These are phyloP conservation scores for Cygnus olor DNA, from an alignment of 2,797 vertebrate species.

Conservation along the genomic window DNA sequence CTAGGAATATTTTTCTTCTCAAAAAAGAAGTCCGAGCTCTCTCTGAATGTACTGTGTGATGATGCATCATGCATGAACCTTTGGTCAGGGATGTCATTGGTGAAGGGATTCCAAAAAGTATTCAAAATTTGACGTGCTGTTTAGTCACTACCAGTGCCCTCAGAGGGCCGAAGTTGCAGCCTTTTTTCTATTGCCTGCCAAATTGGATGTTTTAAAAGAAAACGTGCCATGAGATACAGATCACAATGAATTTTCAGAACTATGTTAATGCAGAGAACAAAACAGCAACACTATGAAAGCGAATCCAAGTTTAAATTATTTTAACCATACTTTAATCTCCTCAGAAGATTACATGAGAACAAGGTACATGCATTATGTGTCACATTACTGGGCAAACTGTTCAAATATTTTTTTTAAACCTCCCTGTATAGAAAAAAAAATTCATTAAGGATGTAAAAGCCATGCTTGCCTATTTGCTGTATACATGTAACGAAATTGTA, in stretches of 20 bases:
- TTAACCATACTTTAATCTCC: constrained; percentile 79
- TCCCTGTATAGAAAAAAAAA: constrained; percentile 92
- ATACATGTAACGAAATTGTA: constrained; percentile 98
- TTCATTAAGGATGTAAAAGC: constrained; percentile 99
- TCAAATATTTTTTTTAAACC: constrained; percentile 89
- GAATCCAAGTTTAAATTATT: constrained; percentile 73
- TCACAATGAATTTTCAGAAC: constrained; percentile 73
- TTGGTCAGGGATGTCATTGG: constrained; percentile 84
- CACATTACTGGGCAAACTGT: constrained; percentile 88
- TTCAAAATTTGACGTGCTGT: constrained; percentile 81
- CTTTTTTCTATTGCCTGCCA: constrained; percentile 82
- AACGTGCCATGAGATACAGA: constrained; percentile 81
- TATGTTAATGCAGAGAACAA: constrained; percentile 72
- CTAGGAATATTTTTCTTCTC: constrained; percentile 79
- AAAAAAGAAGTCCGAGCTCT: constrained; percentile 79
- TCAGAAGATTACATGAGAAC: constrained; percentile 78
- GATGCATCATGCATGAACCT: constrained; percentile 88
- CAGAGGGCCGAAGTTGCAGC: constrained; percentile 78
- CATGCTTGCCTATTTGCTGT: constrained; percentile 99
- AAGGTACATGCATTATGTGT: constrained; percentile 91
- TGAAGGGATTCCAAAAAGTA: constrained; percentile 82
- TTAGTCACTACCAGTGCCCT: constrained; percentile 83
- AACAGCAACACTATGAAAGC: constrained; percentile 79
- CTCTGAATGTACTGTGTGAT: constrained; percentile 88
- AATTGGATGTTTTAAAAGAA: constrained; percentile 77